Percentiles rank a stretch among this genome's conserved stretches.
Conservation (phyloP, 2,888 invertebrate species). For the Apamea epomidion region DNA sequence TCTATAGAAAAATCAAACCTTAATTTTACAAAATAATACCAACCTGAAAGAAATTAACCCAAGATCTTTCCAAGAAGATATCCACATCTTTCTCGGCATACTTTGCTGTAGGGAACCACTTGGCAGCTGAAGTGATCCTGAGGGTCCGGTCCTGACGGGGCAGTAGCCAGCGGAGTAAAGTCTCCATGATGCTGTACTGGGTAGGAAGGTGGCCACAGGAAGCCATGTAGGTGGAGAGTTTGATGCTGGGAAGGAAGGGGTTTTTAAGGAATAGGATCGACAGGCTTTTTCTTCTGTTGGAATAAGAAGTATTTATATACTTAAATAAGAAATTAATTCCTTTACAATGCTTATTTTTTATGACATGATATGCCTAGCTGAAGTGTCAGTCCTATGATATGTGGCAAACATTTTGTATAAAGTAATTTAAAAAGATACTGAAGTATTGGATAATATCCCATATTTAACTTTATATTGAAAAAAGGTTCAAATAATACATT, state of each 20-base stretch:
- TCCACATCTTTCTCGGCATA: slow-evolving; percentile 67
- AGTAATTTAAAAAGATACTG: no score
- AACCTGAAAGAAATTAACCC: slow-evolving; percentile 80
- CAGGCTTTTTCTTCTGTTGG: no score
- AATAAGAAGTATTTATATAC: no score
- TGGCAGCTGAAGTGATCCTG: slow-evolving; percentile 70
- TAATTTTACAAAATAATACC: neutral
- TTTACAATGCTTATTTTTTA: no score
- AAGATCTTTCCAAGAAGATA: slow-evolving; percentile 77
- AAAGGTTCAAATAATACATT: no score
- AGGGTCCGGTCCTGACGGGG: slow-evolving; percentile 72
- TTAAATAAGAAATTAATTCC: no score
- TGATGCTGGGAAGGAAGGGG: slow-evolving; percentile 66
- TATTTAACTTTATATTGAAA: no score
- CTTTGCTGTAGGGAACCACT: slow-evolving; percentile 76
- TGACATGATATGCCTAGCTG: no score
- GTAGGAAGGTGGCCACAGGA: slow-evolving; percentile 75
- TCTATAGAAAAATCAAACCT: neutral
- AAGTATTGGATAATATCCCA: no score
- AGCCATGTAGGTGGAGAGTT: slow-evolving; percentile 72
- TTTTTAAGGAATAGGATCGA: neutral
- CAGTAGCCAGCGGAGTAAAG: slow-evolving; percentile 81
- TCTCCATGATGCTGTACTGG: slow-evolving; percentile 79
- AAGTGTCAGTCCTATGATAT: no score
- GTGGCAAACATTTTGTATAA: no score